These are phyloP conservation scores for Drosophila jambulina DNA, from an alignment of 1,140 invertebrate species.

Conservation along the genomic window DNA sequence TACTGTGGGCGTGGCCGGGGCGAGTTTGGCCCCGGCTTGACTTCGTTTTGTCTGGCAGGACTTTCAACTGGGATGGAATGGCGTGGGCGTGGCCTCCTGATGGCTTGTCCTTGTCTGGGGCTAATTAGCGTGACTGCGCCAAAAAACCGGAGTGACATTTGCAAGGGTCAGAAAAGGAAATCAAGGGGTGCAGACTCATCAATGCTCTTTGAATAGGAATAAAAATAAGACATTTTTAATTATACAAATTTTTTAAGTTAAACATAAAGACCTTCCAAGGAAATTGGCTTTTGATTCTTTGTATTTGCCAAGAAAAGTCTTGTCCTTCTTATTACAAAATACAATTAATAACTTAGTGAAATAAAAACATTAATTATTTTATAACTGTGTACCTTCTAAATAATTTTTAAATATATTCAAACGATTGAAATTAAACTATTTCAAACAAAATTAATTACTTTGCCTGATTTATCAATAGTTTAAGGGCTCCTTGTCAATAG, in stretches of 20 bases:
- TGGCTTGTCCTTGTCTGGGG: slow-evolving; percentile 63
- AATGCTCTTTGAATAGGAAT: slow-evolving; percentile 1
- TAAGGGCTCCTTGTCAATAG: not conserved
- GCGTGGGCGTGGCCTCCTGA: slow-evolving; percentile 42
- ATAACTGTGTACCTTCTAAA: too few relatives aligned
- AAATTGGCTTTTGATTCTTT: not conserved
- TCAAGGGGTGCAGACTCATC: not conserved
- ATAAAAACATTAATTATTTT: too few relatives aligned
- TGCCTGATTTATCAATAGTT: not conserved
- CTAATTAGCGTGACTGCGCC: slow-evolving; percentile 77
- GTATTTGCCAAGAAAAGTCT: not conserved
- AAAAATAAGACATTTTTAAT: not conserved
- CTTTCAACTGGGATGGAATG: slow-evolving; percentile 11
- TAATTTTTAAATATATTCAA: not conserved
- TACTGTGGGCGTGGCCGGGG: slow-evolving; percentile 22
- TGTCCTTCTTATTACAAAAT: not conserved
- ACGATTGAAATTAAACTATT: not conserved
- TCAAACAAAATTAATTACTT: not conserved
- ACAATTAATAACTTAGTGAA: not conserved
- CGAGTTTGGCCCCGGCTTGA: slow-evolving; percentile 7
- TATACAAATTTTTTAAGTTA: not conserved
- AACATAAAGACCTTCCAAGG: too few relatives aligned
- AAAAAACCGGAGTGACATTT: slow-evolving; percentile 55
- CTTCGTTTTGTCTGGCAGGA: slow-evolving; percentile 26
- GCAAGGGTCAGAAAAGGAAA: slow-evolving; percentile 22